A percentile compares a stretch with the other conserved stretches of the same genome.
phyloP scores from a whole-genome alignment of 2,113 vertebrate species.

The Columba livia region DNA sequence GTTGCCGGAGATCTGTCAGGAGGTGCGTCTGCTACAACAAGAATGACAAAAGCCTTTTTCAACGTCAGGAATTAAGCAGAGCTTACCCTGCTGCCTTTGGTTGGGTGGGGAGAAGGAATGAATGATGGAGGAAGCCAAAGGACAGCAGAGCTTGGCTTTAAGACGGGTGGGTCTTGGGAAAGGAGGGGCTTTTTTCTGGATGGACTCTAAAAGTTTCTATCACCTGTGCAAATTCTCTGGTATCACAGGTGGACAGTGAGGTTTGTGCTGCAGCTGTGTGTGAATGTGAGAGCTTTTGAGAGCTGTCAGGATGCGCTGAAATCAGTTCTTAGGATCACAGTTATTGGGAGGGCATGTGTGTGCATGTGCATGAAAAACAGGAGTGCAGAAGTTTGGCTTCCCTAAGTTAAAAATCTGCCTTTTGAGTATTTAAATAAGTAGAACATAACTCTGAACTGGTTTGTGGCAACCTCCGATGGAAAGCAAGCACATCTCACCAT shows the following conservation, averaged over 20 bases:
- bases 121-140: background rate
- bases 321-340: background rate
- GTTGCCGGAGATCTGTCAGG: background rate
- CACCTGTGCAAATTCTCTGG: background rate
- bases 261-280: background rate
- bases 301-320: background rate
- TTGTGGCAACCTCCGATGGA: background rate
- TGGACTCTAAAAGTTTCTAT: background rate
- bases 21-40: background rate
- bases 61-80: background rate
- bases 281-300: background rate
- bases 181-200: background rate
- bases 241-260: background rate
- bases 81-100: background rate
- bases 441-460: background rate
- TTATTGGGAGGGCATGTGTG: background rate
- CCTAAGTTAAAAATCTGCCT: background rate
- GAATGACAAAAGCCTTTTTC: background rate
- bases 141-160: background rate
- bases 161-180: too few relatives aligned
- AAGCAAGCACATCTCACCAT: background rate
- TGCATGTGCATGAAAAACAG: rapidly evolving
- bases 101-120: background rate
- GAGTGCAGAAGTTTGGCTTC: background rate
- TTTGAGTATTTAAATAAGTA: background rate